Evolutionary conservation across 92 coral and sea anemone genomes (phyloP).

Genomic region (Metridium senile): DNA sequence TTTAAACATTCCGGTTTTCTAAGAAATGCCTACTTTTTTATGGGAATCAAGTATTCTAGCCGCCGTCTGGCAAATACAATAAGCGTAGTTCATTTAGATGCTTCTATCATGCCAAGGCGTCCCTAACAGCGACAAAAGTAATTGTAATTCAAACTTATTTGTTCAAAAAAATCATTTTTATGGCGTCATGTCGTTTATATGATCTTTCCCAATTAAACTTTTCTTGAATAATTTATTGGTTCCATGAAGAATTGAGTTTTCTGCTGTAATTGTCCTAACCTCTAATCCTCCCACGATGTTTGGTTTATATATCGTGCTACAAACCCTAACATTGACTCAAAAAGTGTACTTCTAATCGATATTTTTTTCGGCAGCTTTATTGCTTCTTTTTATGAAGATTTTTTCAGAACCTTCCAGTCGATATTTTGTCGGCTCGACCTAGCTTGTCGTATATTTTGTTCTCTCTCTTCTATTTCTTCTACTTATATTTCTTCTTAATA

Average conservation of each 20-base stretch:
- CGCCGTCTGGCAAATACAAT: background rate
- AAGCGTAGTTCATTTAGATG: background rate
- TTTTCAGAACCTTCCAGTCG: too few species aligned
- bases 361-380: background rate
- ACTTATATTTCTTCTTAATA: too few species aligned
- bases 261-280: background rate
- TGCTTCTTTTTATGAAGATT: background rate
- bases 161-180: slow-evolving; percentile 10
- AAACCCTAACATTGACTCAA: background rate
- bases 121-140: background rate
- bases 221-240: background rate
- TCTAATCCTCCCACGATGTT: background rate
- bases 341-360: too few species aligned
- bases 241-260: background rate
- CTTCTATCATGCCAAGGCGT: background rate
- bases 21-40: too few species aligned
- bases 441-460: too few species aligned
- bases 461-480: too few species aligned
- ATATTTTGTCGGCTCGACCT: too few species aligned
- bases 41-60: too few species aligned
- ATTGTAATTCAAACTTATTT: background rate
- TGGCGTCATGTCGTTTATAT: background rate
- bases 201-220: background rate
- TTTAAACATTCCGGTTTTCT: too few species aligned
- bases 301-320: background rate